Percentiles rank a stretch among this genome's conserved stretches.
Evolutionary conservation across 23 tunicate genomes (phyloP).

Genomic region (Trididemnum clinides): DNA sequence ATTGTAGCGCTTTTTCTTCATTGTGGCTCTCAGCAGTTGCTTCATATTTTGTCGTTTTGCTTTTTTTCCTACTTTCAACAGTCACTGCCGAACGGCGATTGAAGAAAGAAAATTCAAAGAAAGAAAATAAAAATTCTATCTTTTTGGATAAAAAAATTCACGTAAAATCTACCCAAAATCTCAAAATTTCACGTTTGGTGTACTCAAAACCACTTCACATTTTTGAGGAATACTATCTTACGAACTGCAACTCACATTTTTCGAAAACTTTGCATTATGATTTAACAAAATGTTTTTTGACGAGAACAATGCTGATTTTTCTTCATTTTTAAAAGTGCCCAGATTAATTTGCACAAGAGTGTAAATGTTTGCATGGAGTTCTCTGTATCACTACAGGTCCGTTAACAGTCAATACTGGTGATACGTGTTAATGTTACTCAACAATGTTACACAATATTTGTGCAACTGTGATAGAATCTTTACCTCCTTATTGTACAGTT

Average conservation of each 20-base stretch:
- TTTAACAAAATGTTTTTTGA: conserved; percentile 3
- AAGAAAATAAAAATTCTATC: background rate
- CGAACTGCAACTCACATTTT: conserved; percentile 12
- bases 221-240: conserved; percentile 7
- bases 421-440: too few relatives aligned
- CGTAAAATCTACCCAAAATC: background rate
- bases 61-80: conserved; percentile 2
- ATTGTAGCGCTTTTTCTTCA: conserved; percentile 18
- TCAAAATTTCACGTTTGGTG: conserved; percentile 7
- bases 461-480: too few relatives aligned
- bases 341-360: conserved; percentile 11
- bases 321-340: conserved; percentile 4
- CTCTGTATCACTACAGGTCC: too few relatives aligned
- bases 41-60: background rate
- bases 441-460: too few relatives aligned
- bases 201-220: conserved; percentile 8
- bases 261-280: conserved; percentile 1
- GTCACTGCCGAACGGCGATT: background rate
- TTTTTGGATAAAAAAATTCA: background rate
- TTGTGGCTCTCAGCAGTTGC: conserved; percentile 12
- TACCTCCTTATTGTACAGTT: too few relatives aligned
- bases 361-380: too few relatives aligned
- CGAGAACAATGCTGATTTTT: background rate
- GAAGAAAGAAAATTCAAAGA: background rate
- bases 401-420: too few relatives aligned